Percentiles rank a stretch among this genome's conserved stretches.
These are phyloP conservation scores for Drosophila maculinotata DNA, from an alignment of 2,888 invertebrate genomes.

Conservation along the genomic window DNA sequence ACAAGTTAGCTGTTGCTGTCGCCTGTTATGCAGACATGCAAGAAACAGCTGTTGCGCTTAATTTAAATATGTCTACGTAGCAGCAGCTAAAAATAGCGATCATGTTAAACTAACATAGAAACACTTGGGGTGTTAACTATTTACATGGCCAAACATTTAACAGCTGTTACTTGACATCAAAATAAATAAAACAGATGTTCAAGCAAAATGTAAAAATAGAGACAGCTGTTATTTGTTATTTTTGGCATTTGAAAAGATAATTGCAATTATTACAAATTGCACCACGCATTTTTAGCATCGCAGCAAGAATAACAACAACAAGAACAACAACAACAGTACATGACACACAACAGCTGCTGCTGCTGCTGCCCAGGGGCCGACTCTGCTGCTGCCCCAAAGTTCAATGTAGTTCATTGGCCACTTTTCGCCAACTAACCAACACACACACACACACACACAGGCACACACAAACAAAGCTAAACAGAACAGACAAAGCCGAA, in stretches of 20 bases:
- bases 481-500: slow-evolving; percentile 78
- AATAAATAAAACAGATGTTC: background rate
- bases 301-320: slow-evolving; percentile 28
- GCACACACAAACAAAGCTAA: slow-evolving; percentile 38
- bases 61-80: slow-evolving; percentile 38
- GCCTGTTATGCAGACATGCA: slow-evolving; percentile 16
- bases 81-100: slow-evolving; percentile 46
- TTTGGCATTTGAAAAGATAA: slow-evolving; percentile 23
- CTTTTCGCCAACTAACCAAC: slow-evolving; percentile 69
- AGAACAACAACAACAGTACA: slow-evolving; percentile 46
- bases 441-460: slow-evolving; percentile 30
- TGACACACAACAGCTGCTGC: slow-evolving; percentile 69
- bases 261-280: slow-evolving; percentile 34
- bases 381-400: slow-evolving; percentile 67
- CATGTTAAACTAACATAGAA: slow-evolving; percentile 48
- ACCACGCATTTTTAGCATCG: slow-evolving; percentile 47
- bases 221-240: background rate
- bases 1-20: slow-evolving; percentile 16
- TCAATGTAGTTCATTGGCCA: slow-evolving; percentile 82
- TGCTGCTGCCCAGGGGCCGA: slow-evolving; percentile 50
- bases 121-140: slow-evolving; percentile 12
- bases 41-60: slow-evolving; percentile 52
- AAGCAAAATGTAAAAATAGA: background rate
- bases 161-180: slow-evolving; percentile 14
- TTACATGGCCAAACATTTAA: slow-evolving; percentile 14